Percentiles rank a stretch among this genome's conserved stretches.
These are phyloP conservation scores for Bombus impatiens DNA, from an alignment of 1,140 invertebrate genomes.

Conservation along the genomic window DNA sequence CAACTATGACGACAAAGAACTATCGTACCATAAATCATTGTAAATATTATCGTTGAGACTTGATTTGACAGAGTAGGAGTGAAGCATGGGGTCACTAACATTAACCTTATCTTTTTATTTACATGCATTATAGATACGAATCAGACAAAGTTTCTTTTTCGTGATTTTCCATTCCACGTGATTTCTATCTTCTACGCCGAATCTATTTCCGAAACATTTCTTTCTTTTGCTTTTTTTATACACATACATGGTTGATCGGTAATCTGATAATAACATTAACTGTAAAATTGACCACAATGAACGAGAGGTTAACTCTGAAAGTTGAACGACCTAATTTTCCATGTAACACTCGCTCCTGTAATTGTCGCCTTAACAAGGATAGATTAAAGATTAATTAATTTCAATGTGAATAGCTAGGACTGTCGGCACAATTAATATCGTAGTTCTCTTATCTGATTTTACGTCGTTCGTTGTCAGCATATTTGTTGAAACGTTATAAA, in stretches of 20 bases:
- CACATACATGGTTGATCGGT: not conserved
- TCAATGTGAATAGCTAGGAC: slow-evolving; percentile 16
- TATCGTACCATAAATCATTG: not conserved
- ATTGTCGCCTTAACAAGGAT: slow-evolving; percentile 41
- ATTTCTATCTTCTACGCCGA: not conserved
- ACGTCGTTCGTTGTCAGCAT: not conserved
- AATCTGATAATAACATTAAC: slow-evolving; percentile 9
- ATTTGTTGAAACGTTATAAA: not conserved
- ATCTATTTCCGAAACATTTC: not conserved
- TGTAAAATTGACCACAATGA: slow-evolving; percentile 44
- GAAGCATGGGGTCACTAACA: not conserved
- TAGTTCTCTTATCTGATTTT: slow-evolving; percentile 22
- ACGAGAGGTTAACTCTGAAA: slow-evolving; percentile 43
- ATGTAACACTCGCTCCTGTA: slow-evolving; percentile 6
- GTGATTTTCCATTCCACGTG: slow-evolving; percentile 6
- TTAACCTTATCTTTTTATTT: slow-evolving; percentile 20
- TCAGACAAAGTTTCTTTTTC: not conserved
- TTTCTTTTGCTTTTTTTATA: not conserved
- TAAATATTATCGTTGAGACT: not conserved
- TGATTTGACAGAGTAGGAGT: not conserved
- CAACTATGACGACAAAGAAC: not conserved
- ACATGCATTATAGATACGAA: not conserved
- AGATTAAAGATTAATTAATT: slow-evolving; percentile 55
- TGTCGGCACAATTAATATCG: not conserved
- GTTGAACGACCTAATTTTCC: slow-evolving; percentile 56